A percentile compares a stretch with the other conserved stretches of the same genome.
These are phyloP conservation scores for Hyla sarda DNA, from an alignment of 2,113 vertebrate species.

Conservation along the genomic window DNA sequence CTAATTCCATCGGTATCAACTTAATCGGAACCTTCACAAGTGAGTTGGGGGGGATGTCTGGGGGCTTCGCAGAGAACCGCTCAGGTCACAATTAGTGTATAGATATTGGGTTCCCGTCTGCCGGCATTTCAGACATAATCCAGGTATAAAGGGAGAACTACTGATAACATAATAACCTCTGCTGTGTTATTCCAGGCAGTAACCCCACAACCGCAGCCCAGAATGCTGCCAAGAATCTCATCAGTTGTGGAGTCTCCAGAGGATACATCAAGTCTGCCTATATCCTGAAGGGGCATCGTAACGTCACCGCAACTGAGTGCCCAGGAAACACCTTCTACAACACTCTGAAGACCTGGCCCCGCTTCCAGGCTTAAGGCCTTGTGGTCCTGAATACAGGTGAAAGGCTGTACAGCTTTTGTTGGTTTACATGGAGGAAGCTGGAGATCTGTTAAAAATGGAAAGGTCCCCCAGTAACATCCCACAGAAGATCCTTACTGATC, in stretches of 20 bases:
- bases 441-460: too few relatives aligned
- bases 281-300: conserved; percentile 59
- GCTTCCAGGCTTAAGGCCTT: conserved; percentile 34
- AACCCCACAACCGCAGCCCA: conserved; percentile 39
- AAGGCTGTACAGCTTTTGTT: too few relatives aligned
- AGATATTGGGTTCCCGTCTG: too few relatives aligned
- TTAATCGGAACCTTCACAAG: conserved; percentile 79
- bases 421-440: too few relatives aligned
- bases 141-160: too few relatives aligned
- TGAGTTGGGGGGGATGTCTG: conserved; percentile 62
- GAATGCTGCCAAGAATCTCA: conserved; percentile 45
- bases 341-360: conserved; percentile 40
- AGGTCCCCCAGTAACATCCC: too few relatives aligned
- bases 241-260: conserved; percentile 35
- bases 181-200: neutral
- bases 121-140: too few relatives aligned
- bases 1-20: conserved; percentile 75
- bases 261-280: conserved; percentile 50
- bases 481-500: too few relatives aligned
- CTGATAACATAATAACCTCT: neutral
- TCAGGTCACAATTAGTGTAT: too few relatives aligned
- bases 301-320: conserved; percentile 44
- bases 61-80: too few relatives aligned
- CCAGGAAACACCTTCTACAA: conserved; percentile 56
- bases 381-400: too few relatives aligned